phyloP scores from a whole-genome alignment of 2,797 vertebrate genomes.

The Phataginus tetradactyla region DNA sequence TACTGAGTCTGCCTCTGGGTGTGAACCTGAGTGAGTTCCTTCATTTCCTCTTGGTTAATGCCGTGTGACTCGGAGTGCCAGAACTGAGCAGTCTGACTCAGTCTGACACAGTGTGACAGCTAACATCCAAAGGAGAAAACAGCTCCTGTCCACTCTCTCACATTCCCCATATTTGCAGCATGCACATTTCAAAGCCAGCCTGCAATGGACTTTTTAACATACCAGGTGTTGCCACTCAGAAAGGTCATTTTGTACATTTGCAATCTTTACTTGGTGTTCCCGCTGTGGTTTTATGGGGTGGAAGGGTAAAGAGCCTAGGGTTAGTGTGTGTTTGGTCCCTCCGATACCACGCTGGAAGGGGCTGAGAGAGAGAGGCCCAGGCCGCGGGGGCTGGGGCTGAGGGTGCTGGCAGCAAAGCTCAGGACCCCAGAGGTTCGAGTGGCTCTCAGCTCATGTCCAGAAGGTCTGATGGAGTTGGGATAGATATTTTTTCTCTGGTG shows the following conservation, averaged over 20 bases:
- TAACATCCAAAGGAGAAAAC: conserved; percentile 74
- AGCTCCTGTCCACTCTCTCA: conserved; percentile 20
- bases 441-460: not conserved
- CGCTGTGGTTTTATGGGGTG: not conserved
- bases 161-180: not conserved
- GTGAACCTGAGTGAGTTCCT: conserved; percentile 68
- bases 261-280: not conserved
- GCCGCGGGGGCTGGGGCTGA: fast-evolving
- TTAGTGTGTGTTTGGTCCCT: not conserved
- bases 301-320: not conserved
- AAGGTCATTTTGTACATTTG: conserved; percentile 49
- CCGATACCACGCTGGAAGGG: not conserved
- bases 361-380: not conserved
- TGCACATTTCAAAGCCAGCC: not conserved
- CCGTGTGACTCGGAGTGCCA: conserved; percentile 75
- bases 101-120: conserved; percentile 83
- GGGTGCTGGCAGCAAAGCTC: not conserved
- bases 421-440: fast-evolving
- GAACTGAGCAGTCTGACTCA: conserved; percentile 52
- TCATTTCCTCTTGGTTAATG: conserved; percentile 72
- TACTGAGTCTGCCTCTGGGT: conserved; percentile 82
- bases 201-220: conserved; percentile 46
- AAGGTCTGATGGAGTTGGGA: not conserved
- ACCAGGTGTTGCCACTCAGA: not conserved
- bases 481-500: not conserved